These are phyloP conservation scores for Morus bassanus DNA, from an alignment of 2,797 vertebrate species.

Conservation along the genomic window DNA sequence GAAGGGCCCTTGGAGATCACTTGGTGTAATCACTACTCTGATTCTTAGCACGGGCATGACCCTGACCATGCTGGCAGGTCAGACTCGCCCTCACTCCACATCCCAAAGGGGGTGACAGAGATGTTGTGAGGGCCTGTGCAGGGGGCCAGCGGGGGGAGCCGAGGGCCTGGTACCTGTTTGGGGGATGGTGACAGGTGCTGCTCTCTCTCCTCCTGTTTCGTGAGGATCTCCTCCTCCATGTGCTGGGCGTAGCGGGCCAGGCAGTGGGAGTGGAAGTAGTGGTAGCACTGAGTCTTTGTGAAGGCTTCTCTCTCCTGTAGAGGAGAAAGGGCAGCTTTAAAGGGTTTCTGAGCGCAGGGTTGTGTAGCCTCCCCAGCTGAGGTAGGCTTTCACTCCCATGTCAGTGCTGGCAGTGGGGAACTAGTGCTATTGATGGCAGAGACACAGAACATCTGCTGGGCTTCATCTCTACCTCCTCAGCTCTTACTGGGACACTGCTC, in stretches of 20 bases:
- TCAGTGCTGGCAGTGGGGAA: neutral
- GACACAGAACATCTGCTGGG: neutral
- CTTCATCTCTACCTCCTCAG: neutral
- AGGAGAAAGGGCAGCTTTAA: neutral
- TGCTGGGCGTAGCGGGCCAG: constrained; percentile 89
- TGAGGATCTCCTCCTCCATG: constrained; percentile 85
- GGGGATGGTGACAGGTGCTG: constrained; percentile 76
- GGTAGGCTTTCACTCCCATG: neutral
- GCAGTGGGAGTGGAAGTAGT: constrained; percentile 95
- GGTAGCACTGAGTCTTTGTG: constrained; percentile 92
- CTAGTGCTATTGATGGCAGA: neutral
- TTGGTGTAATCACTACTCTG: neutral
- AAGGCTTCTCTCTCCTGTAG: constrained; percentile 85
- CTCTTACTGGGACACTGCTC: neutral
- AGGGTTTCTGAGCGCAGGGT: neutral
- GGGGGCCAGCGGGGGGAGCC: neutral
- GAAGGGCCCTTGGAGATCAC: neutral
- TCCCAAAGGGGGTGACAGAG: neutral
- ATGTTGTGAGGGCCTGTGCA: neutral
- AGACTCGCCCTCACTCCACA: neutral
- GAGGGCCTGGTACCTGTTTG: constrained; percentile 51
- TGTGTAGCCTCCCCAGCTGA: neutral
- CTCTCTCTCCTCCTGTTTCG: constrained; percentile 81
- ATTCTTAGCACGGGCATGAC: neutral
- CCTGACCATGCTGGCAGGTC: neutral